Conservation (phyloP, 1,140 invertebrate genomes). For the Brachionus paranguensis region DNA sequence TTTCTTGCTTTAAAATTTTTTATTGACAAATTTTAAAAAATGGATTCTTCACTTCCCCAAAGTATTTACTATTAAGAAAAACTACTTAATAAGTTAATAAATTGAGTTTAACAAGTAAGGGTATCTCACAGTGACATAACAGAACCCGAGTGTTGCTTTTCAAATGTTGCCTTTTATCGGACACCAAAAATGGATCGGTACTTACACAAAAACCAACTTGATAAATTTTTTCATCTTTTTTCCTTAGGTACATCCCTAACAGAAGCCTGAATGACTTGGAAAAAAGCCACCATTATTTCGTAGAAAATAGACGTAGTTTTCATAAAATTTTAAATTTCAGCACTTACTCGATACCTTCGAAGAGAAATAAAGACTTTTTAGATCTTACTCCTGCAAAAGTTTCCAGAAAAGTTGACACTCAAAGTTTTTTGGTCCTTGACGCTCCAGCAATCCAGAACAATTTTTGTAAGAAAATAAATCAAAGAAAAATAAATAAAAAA, state of each 20-base stretch:
- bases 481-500: too few relatives aligned
- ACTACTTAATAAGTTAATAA: too few relatives aligned
- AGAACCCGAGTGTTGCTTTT: not conserved
- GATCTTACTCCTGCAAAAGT: not conserved
- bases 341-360: not conserved
- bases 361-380: not conserved
- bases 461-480: slow-evolving; percentile 67
- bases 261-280: slow-evolving; percentile 16
- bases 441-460: slow-evolving; percentile 93
- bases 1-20: not conserved
- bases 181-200: not conserved
- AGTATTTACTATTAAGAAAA: not conserved
- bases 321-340: slow-evolving; percentile 1
- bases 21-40: not conserved
- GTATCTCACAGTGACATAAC: not conserved
- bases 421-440: slow-evolving; percentile 87
- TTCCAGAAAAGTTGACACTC: slow-evolving; percentile 51
- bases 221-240: not conserved
- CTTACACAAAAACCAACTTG: not conserved
- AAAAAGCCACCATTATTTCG: slow-evolving; percentile 4
- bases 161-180: not conserved
- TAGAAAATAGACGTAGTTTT: not conserved
- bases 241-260: slow-evolving; percentile 1
- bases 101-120: not conserved
- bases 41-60: not conserved